Evolutionary conservation across 2,888 invertebrate genomes (phyloP), one percentile per base, ranked within the genome.

Genomic region (Criorhina ranunculi): DNA sequence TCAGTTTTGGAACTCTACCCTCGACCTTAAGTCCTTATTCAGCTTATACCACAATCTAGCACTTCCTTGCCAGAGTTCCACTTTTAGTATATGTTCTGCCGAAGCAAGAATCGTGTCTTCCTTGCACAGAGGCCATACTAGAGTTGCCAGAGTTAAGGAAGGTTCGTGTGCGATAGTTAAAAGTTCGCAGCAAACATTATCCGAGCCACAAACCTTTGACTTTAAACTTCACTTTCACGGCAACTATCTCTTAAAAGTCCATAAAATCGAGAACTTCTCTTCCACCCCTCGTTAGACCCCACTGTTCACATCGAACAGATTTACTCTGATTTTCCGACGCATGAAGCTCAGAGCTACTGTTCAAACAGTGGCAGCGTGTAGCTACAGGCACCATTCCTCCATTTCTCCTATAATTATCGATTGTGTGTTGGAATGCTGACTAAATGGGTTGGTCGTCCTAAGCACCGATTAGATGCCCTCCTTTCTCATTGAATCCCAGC

Each of bases 31-130:
- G n/a, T n/a, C n/a, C n/a, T n/a, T n/a, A n/a, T n/a, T n/a, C n/a
- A n/a, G n/a, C n/a, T n/a, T n/a, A n/a, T n/a, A n/a, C n/a, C n/a
- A n/a, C n/a, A n/a, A n/a, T n/a, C n/a, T n/a, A n/a, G n/a, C n/a
- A n/a, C n/a, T n/a, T n/a, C n/a, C n/a, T n/a, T n/a, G n/a, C n/a
- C n/a, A n/a, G n/a, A n/a, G 95, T 96, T 96, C 95, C 95, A 96
- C 96, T 95, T 96, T 95, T 96, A 95, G 95, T 95, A 94, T 94
- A 95, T 95, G 94, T 95, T 95, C 94, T 94, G 94, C 94, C 94
- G 94, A 95, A 95, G 94, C 94, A 94, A 94, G 94, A 94, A 94
- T n/a, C n/a, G n/a, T n/a, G n/a, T n/a, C n/a, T n/a, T n/a, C n/a
- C n/a, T n/a, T n/a, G n/a, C n/a, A n/a, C n/a, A n/a, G n/a, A n/a